phyloP scores from a whole-genome alignment of 2,797 vertebrate genomes.

The Meriones psammophilus region DNA sequence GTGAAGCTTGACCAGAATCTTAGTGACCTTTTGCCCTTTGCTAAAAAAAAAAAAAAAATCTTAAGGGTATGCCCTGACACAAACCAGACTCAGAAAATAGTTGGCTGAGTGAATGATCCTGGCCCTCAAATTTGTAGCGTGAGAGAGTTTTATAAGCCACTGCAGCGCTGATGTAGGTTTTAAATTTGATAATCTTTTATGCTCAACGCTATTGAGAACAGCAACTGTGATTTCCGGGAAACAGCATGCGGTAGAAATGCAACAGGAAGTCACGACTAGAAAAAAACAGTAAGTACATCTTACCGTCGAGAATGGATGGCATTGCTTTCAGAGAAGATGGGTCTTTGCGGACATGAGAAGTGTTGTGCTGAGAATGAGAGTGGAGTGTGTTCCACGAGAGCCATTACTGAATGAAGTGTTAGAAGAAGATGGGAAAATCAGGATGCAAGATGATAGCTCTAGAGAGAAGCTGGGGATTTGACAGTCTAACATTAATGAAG shows the following conservation, averaged over 20 bases:
- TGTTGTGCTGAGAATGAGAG: neutral
- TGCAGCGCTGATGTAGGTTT: neutral
- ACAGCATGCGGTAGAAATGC: neutral
- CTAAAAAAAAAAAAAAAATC: conserved; percentile 40
- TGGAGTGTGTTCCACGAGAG: neutral
- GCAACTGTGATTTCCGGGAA: conserved; percentile 13
- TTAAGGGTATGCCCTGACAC: neutral
- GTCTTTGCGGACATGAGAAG: neutral
- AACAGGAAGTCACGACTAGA: neutral
- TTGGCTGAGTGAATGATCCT: neutral
- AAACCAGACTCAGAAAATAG: neutral
- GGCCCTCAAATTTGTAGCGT: neutral
- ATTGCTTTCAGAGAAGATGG: conserved; percentile 28
- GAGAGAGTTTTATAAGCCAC: conserved; percentile 2
- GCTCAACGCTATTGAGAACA: neutral
- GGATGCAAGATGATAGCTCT: neutral
- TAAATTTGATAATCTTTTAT: neutral
- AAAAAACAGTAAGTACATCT: neutral
- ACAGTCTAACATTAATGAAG: neutral
- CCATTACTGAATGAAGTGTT: neutral
- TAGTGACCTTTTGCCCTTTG: conserved; percentile 6
- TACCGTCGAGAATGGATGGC: neutral
- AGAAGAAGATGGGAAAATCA: neutral
- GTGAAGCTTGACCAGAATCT: neutral
- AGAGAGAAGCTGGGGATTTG: neutral